These are phyloP conservation scores for Epinephelus malabaricus DNA, from an alignment of 2,797 vertebrate genomes.

Conservation along the genomic window DNA sequence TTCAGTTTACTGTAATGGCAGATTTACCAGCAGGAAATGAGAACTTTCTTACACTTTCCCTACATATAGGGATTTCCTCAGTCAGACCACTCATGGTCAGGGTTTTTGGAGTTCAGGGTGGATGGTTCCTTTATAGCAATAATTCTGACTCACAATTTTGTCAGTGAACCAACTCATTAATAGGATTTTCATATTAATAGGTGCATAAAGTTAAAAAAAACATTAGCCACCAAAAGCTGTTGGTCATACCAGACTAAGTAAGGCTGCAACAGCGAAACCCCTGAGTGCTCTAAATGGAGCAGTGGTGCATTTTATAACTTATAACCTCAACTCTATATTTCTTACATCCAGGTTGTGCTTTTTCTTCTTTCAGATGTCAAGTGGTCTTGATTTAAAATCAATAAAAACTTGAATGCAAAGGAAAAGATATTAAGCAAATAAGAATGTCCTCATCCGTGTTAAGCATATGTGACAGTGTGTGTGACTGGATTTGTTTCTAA, in stretches of 20 bases:
- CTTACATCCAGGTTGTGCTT: neutral
- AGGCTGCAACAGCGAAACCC: neutral
- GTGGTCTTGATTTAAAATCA: neutral
- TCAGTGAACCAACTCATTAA: neutral
- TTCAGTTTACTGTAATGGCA: neutral
- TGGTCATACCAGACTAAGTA: neutral
- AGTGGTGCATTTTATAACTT: neutral
- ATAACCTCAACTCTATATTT: neutral
- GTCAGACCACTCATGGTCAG: neutral
- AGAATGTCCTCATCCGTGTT: neutral
- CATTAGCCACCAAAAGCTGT: neutral
- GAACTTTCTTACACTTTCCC: neutral
- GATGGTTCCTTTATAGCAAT: no score
- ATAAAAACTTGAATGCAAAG: neutral
- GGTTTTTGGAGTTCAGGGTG: neutral
- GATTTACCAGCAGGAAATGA: neutral
- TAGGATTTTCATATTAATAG: neutral
- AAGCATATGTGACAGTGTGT: conserved; percentile 44
- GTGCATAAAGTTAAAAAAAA: neutral
- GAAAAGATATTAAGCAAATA: conserved; percentile 1
- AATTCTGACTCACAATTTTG: neutral
- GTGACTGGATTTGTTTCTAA: conserved; percentile 33
- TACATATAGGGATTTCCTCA: neutral
- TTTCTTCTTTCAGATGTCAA: neutral
- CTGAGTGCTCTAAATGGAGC: neutral